Conservation (phyloP, 2,113 vertebrate genomes). For the Echinops telfairi region DNA sequence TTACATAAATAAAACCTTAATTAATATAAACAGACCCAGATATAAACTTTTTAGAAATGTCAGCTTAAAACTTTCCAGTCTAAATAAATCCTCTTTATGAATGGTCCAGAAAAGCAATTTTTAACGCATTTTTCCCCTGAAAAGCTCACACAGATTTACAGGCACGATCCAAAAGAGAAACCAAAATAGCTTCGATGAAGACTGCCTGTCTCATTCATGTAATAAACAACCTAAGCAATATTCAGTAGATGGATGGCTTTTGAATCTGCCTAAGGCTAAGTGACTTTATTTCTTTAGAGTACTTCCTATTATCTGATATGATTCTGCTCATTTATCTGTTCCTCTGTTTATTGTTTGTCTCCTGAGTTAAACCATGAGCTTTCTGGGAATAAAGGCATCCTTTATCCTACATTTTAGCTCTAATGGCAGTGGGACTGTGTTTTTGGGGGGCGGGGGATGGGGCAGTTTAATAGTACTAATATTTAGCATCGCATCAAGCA, state of each 20-base stretch:
- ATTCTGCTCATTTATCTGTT: conserved; percentile 7
- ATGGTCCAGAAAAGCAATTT: conserved; percentile 71
- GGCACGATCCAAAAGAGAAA: conserved; percentile 69
- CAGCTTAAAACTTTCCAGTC: conserved; percentile 76
- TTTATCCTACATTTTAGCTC: conserved; percentile 1
- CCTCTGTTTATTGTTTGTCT: conserved; percentile 41
- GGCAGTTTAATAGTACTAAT: not conserved
- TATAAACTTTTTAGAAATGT: conserved; percentile 79
- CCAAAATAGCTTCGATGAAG: conserved; percentile 63
- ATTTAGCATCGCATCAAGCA: not conserved
- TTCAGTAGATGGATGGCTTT: conserved; percentile 1
- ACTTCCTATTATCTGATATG: conserved; percentile 6
- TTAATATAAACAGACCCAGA: conserved; percentile 80
- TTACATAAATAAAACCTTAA: conserved; percentile 81
- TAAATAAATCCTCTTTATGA: conserved; percentile 78
- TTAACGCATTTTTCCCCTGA: conserved; percentile 48
- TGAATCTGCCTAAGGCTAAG: conserved; percentile 20
- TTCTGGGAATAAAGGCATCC: not conserved
- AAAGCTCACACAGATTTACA: conserved; percentile 69
- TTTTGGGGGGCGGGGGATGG: too few relatives aligned
- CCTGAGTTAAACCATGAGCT: not conserved
- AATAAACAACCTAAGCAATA: conserved; percentile 41
- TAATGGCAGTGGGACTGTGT: too few relatives aligned
- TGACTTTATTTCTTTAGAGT: conserved; percentile 38
- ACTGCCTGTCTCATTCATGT: conserved; percentile 46